phyloP scores from a whole-genome alignment of 1,140 invertebrate genomes.

The Nephila pilipes region DNA sequence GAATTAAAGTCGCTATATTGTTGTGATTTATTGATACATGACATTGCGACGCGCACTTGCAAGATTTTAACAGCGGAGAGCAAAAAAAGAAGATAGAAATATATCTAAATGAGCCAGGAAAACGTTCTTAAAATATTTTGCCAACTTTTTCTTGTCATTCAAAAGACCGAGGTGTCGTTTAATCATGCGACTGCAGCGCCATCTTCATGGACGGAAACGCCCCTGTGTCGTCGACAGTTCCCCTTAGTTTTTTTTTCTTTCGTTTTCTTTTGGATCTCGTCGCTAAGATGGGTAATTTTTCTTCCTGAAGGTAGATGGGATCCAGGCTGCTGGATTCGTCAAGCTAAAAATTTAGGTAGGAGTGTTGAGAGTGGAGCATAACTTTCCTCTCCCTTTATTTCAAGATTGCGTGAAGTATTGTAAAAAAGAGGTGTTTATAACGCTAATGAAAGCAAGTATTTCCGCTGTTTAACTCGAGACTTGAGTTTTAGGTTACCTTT shows the following conservation, averaged over 20 bases:
- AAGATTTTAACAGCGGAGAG: constrained; percentile 42
- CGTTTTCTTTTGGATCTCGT: constrained; percentile 24
- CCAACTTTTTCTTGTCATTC: constrained; percentile 38
- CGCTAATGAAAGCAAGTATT: no score
- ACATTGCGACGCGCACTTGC: constrained; percentile 45
- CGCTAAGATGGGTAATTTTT: constrained; percentile 58
- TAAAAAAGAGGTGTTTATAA: no score
- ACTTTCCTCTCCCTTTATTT: not conserved
- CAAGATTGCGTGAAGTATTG: not conserved
- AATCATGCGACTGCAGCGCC: constrained; percentile 51
- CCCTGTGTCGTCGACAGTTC: constrained; percentile 51
- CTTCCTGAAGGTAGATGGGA: not conserved
- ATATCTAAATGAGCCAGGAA: constrained; percentile 26
- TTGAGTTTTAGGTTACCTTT: no score
- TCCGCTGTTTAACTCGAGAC: no score
- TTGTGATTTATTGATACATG: constrained; percentile 68
- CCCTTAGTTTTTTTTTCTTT: constrained; percentile 19
- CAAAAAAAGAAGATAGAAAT: no score
- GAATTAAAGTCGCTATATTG: constrained; percentile 32
- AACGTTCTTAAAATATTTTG: constrained; percentile 54
- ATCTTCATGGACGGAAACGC: constrained; percentile 56
- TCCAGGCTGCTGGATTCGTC: not conserved
- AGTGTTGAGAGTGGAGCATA: not conserved
- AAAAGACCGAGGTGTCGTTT: constrained; percentile 52
- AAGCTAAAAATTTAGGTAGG: constrained; percentile 16